Percentiles rank a stretch among this genome's conserved stretches.
Conservation (phyloP, 2,888 invertebrate genomes). For the Steromphala cineraria region DNA sequence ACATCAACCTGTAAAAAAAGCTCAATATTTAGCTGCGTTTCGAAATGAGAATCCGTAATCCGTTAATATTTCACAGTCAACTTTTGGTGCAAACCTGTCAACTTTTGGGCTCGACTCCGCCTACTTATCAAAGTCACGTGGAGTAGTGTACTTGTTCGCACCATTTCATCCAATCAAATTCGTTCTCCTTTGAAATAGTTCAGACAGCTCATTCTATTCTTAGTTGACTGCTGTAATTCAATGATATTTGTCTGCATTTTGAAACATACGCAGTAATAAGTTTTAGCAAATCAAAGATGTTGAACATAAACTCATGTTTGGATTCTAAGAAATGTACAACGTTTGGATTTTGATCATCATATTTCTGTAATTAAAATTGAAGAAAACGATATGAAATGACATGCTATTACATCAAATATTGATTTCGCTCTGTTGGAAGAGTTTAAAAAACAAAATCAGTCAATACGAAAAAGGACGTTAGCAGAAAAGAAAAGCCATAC, state of each 20-base stretch:
- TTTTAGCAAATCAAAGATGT: neutral
- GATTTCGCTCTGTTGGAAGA: too few relatives aligned
- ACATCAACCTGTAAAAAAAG: neutral
- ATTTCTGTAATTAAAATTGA: neutral
- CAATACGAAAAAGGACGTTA: neutral
- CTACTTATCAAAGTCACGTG: constrained; percentile 4
- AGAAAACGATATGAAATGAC: neutral
- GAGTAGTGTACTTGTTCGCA: neutral
- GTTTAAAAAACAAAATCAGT: too few relatives aligned
- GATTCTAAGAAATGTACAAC: neutral
- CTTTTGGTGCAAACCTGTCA: constrained; percentile 1
- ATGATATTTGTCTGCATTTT: too few relatives aligned
- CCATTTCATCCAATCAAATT: neutral
- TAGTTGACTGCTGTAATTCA: too few relatives aligned
- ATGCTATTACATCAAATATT: too few relatives aligned
- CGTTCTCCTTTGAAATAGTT: too few relatives aligned
- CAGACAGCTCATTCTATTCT: too few relatives aligned
- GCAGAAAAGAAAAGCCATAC: neutral
- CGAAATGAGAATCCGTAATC: neutral
- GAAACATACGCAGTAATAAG: neutral
- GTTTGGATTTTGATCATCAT: neutral
- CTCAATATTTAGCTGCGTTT: neutral
- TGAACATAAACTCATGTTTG: neutral
- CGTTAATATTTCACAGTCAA: neutral
- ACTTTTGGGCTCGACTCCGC: neutral